A percentile compares a stretch with the other conserved stretches of the same genome.
Conservation (phyloP, 2,797 vertebrate genomes). For the Pterois miles region DNA sequence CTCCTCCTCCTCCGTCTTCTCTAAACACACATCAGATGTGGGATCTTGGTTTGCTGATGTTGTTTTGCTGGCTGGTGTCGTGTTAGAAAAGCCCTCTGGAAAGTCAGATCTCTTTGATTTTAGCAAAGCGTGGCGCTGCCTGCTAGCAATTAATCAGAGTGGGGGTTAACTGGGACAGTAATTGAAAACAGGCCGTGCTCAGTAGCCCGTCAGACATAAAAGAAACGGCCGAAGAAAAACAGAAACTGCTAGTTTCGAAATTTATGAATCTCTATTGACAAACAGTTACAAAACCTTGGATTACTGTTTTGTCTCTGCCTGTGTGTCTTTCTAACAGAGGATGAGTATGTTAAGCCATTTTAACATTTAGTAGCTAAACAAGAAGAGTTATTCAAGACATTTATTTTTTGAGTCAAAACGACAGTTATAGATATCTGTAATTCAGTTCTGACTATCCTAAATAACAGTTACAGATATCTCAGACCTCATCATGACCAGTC, state of each 20-base stretch:
- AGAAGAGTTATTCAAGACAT: no score
- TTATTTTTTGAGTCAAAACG: no score
- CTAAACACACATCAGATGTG: slow-evolving; percentile 75
- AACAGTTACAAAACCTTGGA: background rate
- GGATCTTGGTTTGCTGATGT: slow-evolving; percentile 43
- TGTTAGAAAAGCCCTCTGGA: slow-evolving; percentile 42
- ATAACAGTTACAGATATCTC: no score
- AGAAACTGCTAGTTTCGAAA: slow-evolving; percentile 17
- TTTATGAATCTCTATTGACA: background rate
- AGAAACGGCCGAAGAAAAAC: background rate
- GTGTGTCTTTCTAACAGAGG: background rate
- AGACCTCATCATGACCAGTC: no score
- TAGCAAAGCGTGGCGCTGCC: slow-evolving; percentile 47
- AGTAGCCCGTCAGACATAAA: slow-evolving; percentile 33
- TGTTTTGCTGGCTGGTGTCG: slow-evolving; percentile 43
- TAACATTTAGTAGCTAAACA: no score
- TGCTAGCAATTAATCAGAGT: slow-evolving; percentile 73
- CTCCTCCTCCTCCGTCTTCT: slow-evolving; percentile 14
- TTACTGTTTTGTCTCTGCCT: background rate
- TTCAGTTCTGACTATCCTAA: no score
- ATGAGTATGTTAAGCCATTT: no score
- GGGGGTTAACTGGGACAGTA: slow-evolving; percentile 63
- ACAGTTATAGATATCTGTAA: no score
- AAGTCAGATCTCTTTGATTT: slow-evolving; percentile 63
- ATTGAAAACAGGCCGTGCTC: slow-evolving; percentile 71